Conservation (phyloP, 2,888 invertebrate genomes). For the Saturnia pavonia region DNA sequence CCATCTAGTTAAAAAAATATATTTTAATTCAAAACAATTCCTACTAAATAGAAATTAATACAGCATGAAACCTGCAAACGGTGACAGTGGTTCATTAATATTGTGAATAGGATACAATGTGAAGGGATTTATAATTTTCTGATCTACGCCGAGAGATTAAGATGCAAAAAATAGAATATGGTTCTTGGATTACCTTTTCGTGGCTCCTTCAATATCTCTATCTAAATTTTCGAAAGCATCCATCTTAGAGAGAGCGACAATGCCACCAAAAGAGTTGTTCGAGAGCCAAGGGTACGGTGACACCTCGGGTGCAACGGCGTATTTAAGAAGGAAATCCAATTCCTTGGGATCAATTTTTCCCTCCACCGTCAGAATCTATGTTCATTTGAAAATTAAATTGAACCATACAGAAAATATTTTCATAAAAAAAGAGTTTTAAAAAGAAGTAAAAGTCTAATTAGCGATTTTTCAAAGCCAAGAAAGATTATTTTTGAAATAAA, state of each 20-base stretch:
- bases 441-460: neutral
- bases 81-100: neutral
- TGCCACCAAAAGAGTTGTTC: slow-evolving; percentile 90
- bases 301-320: slow-evolving; percentile 87
- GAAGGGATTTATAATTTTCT: neutral
- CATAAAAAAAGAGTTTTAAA: no score
- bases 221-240: slow-evolving; percentile 92
- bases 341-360: slow-evolving; percentile 88
- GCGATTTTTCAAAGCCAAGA: neutral
- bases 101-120: neutral
- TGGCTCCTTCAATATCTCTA: slow-evolving; percentile 94
- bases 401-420: neutral
- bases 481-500: no score
- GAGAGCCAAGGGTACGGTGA: slow-evolving; percentile 93
- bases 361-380: slow-evolving; percentile 70
- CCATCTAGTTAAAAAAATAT: slow-evolving; percentile 83
- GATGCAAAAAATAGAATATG: neutral
- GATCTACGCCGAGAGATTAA: no score
- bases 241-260: slow-evolving; percentile 88
- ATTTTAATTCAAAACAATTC: neutral
- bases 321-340: slow-evolving; percentile 93
- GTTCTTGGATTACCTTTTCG: slow-evolving; percentile 82
- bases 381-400: neutral
- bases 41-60: neutral
- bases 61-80: neutral